Evolutionary conservation across 1,140 invertebrate species (phyloP), one percentile per base, ranked within the genome.

Genomic region (Galleria mellonella): DNA sequence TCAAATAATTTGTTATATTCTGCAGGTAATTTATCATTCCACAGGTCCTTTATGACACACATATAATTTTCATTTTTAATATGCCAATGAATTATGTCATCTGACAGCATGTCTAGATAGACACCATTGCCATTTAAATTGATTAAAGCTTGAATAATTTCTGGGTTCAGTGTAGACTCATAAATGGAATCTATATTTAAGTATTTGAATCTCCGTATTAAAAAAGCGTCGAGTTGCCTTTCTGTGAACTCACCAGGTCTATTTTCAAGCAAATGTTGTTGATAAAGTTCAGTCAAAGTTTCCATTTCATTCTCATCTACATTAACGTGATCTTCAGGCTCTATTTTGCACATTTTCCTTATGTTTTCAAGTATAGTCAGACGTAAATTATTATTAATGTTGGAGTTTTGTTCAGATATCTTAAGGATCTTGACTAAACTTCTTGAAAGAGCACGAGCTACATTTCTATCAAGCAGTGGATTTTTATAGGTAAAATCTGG

Each of bases 361-460:
- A 83, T 68, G 43, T 67, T 67, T 45, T 74, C 59, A 15, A 82
- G 12, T 31, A 78, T 41, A 6, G 62, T 54, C 12, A 39, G 23
- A 12, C 70, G 55, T 37, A 82, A 45, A 36, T 66, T 72, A 11
- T 52, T 63, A 46, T 67, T 66, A 3, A 57, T 42, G n/a, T 43
- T 60, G 0, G 48, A 51, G 43, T 62, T 72, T 31, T 62, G 40
- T 9, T 55, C 48, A 4, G 66, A 61, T 7, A 55, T 53, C 5
- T 62, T 65, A 0, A 83, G 57, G 32, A 74, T 67, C 38, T 78
- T 71, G 0, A 82, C 42, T 14, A 78, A 71, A 55, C 67, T 74
- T 32, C 67, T 78, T 4, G 77, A 64, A 27, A 82, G 42, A 6
- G 65, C 63, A 31, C 51, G 52, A 9, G 79, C 54, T 8, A 83